Evolutionary conservation across 2,113 vertebrate genomes (phyloP).

Genomic region (Trinectes maculatus): DNA sequence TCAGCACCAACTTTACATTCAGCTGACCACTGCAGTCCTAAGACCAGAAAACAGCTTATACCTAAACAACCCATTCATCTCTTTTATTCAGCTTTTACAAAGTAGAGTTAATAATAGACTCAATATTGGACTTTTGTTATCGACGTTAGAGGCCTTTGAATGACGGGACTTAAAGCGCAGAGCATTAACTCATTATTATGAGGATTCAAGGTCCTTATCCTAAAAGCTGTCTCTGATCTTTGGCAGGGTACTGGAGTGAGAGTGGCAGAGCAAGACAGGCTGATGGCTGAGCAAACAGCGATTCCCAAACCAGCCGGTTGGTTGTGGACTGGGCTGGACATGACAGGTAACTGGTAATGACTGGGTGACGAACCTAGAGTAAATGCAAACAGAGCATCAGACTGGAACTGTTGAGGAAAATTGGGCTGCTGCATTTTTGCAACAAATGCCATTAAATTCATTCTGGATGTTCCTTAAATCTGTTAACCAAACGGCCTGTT

Average conservation of each 20-base stretch:
- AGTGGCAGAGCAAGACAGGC: neutral
- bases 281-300: neutral
- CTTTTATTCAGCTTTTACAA: neutral
- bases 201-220: neutral
- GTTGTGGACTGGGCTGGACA: neutral
- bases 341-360: neutral
- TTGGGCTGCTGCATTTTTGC: too few relatives aligned
- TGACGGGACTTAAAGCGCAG: neutral
- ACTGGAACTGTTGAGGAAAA: neutral
- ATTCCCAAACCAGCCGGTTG: neutral
- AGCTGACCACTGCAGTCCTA: neutral
- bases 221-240: neutral
- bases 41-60: neutral
- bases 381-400: neutral
- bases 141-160: neutral
- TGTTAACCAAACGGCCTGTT: neutral
- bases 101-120: neutral
- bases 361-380: neutral
- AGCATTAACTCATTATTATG: neutral
- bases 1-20: neutral
- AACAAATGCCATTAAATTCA: neutral
- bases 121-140: neutral
- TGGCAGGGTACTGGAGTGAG: neutral
- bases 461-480: neutral
- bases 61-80: neutral